These are phyloP conservation scores for Brachionus plicatilis DNA, from an alignment of 1,140 invertebrate genomes.

Conservation along the genomic window DNA sequence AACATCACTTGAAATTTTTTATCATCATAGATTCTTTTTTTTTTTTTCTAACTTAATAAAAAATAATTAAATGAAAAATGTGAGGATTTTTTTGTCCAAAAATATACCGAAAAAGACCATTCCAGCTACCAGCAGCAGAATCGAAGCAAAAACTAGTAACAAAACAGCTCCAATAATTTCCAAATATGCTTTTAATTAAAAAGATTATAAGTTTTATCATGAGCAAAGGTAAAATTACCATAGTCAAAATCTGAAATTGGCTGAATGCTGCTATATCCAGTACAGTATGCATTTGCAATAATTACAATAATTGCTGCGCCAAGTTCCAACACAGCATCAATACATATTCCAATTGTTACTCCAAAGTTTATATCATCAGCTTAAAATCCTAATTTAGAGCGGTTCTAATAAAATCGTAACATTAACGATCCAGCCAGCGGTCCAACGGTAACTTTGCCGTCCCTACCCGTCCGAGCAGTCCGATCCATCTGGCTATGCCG, in stretches of 20 bases:
- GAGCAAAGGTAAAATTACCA: background rate
- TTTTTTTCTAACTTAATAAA: background rate
- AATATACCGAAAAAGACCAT: background rate
- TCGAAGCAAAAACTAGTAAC: constrained; percentile 18
- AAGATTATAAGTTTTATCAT: background rate
- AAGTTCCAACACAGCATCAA: constrained; percentile 8
- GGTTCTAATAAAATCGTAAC: background rate
- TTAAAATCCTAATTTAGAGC: background rate
- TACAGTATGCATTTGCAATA: constrained; percentile 19
- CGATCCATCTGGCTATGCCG: too few species aligned
- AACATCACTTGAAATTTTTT: constrained; percentile 23
- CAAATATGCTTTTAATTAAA: constrained; percentile 7
- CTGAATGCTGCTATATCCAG: background rate
- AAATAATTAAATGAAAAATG: background rate
- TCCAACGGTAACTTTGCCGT: too few species aligned
- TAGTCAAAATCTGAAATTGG: constrained; percentile 6
- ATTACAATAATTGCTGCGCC: background rate
- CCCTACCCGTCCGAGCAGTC: too few species aligned
- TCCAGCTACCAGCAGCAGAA: background rate
- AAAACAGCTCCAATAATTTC: constrained; percentile 31
- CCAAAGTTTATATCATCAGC: background rate
- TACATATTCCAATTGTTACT: background rate
- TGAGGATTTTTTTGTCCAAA: background rate
- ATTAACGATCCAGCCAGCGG: too few species aligned
- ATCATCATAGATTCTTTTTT: constrained; percentile 35